Evolutionary conservation across 2,888 invertebrate species (phyloP).

Genomic region (Lepas anatifera): DNA sequence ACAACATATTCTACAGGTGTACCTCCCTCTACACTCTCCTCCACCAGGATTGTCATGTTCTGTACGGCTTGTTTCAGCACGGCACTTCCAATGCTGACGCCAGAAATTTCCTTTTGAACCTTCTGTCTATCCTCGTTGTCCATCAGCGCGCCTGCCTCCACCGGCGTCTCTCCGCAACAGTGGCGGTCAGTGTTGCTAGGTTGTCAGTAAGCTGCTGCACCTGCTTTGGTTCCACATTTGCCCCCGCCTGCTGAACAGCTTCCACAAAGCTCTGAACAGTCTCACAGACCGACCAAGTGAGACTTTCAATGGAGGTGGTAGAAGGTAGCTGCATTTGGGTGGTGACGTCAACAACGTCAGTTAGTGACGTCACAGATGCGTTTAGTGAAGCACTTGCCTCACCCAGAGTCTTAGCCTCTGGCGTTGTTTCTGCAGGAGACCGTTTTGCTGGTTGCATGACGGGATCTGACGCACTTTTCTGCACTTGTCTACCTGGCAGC

Average conservation of each 20-base stretch:
- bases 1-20: background rate
- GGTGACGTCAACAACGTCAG: background rate
- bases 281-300: background rate
- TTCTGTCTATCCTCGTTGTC: background rate
- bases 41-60: slow-evolving; percentile 2
- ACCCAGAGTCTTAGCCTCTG: background rate
- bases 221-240: background rate
- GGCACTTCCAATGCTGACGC: background rate
- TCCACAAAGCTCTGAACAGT: background rate
- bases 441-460: background rate
- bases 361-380: background rate
- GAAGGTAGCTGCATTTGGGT: background rate
- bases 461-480: background rate
- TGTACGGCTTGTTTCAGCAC: background rate
- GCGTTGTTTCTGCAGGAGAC: background rate
- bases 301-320: background rate
- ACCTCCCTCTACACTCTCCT: background rate
- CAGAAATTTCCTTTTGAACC: background rate
- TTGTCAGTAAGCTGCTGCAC: background rate
- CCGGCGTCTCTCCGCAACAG: background rate
- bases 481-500: background rate
- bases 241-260: background rate
- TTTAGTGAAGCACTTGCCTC: background rate
- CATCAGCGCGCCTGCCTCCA: background rate
- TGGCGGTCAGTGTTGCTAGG: background rate